These are phyloP conservation scores for Callinectes sapidus DNA, from an alignment of 2,888 invertebrate genomes.

Conservation along the genomic window DNA sequence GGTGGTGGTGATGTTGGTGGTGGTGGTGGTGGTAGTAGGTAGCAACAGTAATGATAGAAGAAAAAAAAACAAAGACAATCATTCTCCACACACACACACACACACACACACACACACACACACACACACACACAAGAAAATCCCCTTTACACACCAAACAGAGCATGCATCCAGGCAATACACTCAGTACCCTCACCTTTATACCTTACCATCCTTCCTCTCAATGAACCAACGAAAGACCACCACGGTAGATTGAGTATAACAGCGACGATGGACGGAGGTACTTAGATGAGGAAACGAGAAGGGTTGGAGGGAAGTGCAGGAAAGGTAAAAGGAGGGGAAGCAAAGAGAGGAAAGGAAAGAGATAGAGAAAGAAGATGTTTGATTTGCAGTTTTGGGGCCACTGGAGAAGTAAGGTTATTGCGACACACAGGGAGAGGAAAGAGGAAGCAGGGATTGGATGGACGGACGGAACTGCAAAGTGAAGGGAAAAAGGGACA, in stretches of 20 bases:
- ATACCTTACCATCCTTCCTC: too few relatives aligned
- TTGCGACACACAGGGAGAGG: background rate
- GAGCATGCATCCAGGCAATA: too few relatives aligned
- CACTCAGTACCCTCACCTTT: too few relatives aligned
- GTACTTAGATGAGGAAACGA: background rate
- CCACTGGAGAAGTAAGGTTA: background rate
- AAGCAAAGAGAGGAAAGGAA: background rate
- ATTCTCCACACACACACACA: too few relatives aligned
- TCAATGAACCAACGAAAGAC: too few relatives aligned
- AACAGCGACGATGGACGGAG: background rate
- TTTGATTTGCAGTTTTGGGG: slow-evolving; percentile 17
- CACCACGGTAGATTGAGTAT: background rate
- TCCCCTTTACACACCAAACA: too few relatives aligned
- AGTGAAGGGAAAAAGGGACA: background rate
- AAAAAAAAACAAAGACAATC: too few relatives aligned
- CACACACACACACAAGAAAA: too few relatives aligned
- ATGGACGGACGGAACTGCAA: background rate
- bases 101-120: too few relatives aligned
- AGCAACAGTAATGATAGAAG: too few relatives aligned
- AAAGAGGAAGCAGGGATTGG: background rate
- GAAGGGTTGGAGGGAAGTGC: background rate
- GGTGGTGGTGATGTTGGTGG: too few relatives aligned
- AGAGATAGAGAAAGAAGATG: background rate
- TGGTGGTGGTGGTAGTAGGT: too few relatives aligned
- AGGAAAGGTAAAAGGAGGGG: background rate